Conservation (phyloP, 1,140 invertebrate genomes). For the Nephila pilipes region DNA sequence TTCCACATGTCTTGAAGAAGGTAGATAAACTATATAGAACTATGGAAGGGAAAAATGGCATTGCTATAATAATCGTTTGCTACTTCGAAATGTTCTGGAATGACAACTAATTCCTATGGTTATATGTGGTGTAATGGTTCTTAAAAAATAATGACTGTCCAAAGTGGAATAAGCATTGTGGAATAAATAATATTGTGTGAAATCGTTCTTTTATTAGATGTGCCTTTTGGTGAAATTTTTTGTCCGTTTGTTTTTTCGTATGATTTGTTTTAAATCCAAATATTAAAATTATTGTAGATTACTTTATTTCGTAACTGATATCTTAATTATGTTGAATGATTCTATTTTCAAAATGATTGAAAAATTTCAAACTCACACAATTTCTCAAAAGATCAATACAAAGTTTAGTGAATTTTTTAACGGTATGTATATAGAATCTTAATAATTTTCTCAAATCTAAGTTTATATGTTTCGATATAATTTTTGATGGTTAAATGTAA, state of each 20-base stretch:
- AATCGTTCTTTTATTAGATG: not conserved
- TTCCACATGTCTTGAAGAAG: not conserved
- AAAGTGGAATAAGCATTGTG: not conserved
- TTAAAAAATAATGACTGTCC: not conserved
- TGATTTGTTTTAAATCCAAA: not conserved
- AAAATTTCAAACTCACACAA: too few relatives aligned
- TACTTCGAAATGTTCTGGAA: not conserved
- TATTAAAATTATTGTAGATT: too few relatives aligned
- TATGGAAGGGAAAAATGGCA: not conserved
- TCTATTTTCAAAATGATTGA: too few relatives aligned
- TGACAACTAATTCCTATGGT: constrained; percentile 11
- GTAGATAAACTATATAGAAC: not conserved
- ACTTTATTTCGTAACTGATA: too few relatives aligned
- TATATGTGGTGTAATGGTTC: not conserved
- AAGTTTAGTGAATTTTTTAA: too few relatives aligned
- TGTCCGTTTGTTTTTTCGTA: too few relatives aligned
- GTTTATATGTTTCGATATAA: too few relatives aligned
- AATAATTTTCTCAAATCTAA: too few relatives aligned
- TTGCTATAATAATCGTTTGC: not conserved
- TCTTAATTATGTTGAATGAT: too few relatives aligned
- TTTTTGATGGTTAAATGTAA: too few relatives aligned
- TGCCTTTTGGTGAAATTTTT: not conserved
- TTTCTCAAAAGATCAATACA: too few relatives aligned
- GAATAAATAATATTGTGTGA: not conserved
- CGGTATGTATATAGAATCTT: too few relatives aligned